Percentiles rank a stretch among this genome's conserved stretches.
phyloP scores from a whole-genome alignment of 2,797 vertebrate species.

The Triplophysa bombifrons region DNA sequence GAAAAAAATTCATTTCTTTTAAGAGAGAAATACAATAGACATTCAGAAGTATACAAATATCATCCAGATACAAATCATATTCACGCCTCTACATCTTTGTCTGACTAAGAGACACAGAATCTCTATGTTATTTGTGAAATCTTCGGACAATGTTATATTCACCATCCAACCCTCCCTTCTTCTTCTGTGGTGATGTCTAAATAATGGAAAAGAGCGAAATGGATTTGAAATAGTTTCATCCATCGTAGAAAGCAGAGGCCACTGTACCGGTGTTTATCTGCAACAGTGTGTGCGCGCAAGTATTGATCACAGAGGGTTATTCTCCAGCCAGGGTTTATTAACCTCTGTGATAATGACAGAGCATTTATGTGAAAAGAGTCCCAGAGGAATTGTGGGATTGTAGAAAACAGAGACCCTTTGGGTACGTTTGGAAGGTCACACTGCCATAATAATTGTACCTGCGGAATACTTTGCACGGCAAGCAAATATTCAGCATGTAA shows the following conservation, averaged over 20 bases:
- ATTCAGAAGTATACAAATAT: no score
- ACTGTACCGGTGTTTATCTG: conserved; percentile 13
- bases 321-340: conserved; percentile 73
- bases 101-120: not conserved
- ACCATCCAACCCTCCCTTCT: not conserved
- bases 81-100: not conserved
- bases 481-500: not conserved
- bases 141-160: not conserved
- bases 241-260: conserved; percentile 4
- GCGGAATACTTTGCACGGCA: not conserved
- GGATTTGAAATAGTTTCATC: conserved; percentile 12
- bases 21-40: not conserved
- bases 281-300: conserved; percentile 45
- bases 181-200: conserved; percentile 11
- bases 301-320: conserved; percentile 72
- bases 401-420: conserved; percentile 42
- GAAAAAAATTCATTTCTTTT: not conserved
- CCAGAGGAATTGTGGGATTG: conserved; percentile 61
- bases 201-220: conserved; percentile 12
- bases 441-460: conserved; percentile 4
- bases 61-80: not conserved
- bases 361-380: conserved; percentile 74
- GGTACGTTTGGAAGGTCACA: conserved; percentile 14
- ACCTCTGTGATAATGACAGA: conserved; percentile 77
- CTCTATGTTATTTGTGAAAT: not conserved